These are phyloP conservation scores for Oikopleura dioica DNA, from an alignment of 23 tunicate genomes.

Conservation along the genomic window DNA sequence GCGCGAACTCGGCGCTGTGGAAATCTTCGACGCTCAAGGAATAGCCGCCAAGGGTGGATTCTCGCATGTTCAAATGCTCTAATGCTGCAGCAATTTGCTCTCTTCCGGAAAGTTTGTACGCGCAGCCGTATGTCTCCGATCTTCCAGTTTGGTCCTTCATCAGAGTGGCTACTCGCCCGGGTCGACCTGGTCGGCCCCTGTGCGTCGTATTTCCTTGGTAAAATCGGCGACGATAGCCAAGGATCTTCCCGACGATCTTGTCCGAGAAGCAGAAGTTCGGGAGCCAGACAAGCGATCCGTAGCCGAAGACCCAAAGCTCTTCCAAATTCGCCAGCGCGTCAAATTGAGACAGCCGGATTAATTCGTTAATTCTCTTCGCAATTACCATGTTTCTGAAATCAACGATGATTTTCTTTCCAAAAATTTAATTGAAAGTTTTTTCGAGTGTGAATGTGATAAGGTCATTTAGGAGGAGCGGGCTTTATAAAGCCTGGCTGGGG, in stretches of 20 bases:
- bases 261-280: conserved; percentile 29
- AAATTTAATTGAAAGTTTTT: no score
- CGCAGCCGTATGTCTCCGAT: conserved; percentile 29
- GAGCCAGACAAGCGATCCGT: conserved; percentile 49
- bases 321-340: not conserved
- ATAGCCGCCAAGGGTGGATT: conserved; percentile 30
- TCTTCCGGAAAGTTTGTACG: conserved; percentile 21
- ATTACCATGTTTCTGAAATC: no score
- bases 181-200: conserved; percentile 26
- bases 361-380: no score
- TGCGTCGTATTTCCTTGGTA: conserved; percentile 38
- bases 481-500: no score
- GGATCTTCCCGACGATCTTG: conserved; percentile 17
- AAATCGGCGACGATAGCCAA: conserved; percentile 28
- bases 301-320: conserved; percentile 36
- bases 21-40: conserved; percentile 5
- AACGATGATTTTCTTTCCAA: no score
- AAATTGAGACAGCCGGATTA: no score
- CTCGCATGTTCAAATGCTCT: conserved; percentile 22
- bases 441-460: no score
- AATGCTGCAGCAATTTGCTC: conserved; percentile 31
- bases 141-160: conserved; percentile 15
- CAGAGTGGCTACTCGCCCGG: conserved; percentile 14
- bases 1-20: conserved; percentile 16
- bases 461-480: no score